Evolutionary conservation across 2,888 invertebrate species (phyloP).

Genomic region (Drosophila vallismaia): DNA sequence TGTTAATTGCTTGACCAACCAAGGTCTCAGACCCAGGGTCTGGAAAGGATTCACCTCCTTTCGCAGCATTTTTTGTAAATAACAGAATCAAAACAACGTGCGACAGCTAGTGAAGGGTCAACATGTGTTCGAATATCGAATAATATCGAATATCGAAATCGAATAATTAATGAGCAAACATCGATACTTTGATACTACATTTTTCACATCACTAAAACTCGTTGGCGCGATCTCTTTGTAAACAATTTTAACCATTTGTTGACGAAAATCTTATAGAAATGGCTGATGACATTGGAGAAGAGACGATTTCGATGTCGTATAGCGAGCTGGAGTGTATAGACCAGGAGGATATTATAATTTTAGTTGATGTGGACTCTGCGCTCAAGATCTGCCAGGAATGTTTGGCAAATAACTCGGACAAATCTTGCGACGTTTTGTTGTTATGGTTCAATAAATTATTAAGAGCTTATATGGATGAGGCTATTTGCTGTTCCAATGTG

Average conservation of each 20-base stretch:
- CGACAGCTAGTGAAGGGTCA: neutral
- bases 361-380: slow-evolving; percentile 38
- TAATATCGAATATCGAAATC: no score
- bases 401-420: slow-evolving; percentile 21
- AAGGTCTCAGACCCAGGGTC: slow-evolving; percentile 88
- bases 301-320: slow-evolving; percentile 27
- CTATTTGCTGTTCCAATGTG: slow-evolving; percentile 19
- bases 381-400: slow-evolving; percentile 43
- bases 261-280: neutral
- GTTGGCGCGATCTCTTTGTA: slow-evolving; percentile 23
- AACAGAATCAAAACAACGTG: slow-evolving; percentile 30
- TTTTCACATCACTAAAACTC: neutral
- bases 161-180: neutral
- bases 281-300: neutral
- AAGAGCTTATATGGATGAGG: slow-evolving; percentile 44
- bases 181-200: neutral
- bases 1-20: slow-evolving; percentile 89
- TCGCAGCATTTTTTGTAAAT: slow-evolving; percentile 63
- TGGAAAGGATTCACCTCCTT: slow-evolving; percentile 85
- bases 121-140: neutral
- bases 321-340: slow-evolving; percentile 48
- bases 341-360: slow-evolving; percentile 32
- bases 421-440: slow-evolving; percentile 40
- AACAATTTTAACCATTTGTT: neutral
- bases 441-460: slow-evolving; percentile 62